Evolutionary conservation across 2,888 invertebrate species (phyloP).

Genomic region (Tenthredo distinguenda): DNA sequence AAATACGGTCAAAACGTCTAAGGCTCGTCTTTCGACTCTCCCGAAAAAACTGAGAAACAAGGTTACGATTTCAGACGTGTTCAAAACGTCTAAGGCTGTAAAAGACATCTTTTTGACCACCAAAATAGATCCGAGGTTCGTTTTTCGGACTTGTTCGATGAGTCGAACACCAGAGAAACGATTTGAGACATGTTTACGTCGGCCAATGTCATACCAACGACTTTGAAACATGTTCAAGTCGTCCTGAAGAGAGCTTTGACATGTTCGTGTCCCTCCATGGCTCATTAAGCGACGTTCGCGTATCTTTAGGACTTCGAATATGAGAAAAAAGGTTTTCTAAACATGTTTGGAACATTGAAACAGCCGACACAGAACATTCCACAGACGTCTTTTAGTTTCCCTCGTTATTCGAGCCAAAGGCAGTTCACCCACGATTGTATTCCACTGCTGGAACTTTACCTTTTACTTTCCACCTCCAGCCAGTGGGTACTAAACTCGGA

Average conservation of each 20-base stretch:
- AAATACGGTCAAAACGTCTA: not conserved
- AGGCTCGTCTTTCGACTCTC: not conserved
- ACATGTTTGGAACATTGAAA: not conserved
- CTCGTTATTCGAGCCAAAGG: not conserved
- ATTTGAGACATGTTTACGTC: not conserved
- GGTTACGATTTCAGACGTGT: not conserved
- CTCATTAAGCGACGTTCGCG: too few species aligned
- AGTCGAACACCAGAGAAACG: not conserved
- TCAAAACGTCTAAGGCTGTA: not conserved
- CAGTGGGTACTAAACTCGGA: not conserved
- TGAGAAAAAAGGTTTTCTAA: not conserved
- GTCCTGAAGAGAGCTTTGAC: not conserved
- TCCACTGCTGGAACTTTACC: not conserved
- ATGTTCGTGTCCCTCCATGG: not conserved
- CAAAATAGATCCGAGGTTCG: not conserved
- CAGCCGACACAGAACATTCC: not conserved
- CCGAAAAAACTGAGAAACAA: not conserved
- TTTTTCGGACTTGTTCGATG: not conserved
- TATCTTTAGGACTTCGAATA: not conserved
- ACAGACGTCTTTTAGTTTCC: not conserved
- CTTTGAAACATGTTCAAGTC: not conserved
- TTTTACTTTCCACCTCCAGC: not conserved
- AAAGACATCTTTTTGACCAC: not conserved
- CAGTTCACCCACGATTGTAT: not conserved
- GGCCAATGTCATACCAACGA: not conserved